A percentile compares a stretch with the other conserved stretches of the same genome.
Conservation (phyloP, 2,888 invertebrate species). For the Dione vanillae region DNA sequence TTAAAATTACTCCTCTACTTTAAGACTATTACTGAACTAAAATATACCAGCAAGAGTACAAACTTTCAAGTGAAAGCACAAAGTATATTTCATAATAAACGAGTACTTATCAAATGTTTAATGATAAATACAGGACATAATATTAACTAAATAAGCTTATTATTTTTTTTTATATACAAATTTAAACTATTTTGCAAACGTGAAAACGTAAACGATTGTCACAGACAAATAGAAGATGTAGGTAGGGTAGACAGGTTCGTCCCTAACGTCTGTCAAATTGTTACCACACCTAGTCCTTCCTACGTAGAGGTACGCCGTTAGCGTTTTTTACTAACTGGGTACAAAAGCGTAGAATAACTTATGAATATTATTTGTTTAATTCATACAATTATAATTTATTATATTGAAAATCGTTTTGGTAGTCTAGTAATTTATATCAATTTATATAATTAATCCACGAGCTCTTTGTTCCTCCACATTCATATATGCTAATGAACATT, state of each 20-base stretch:
- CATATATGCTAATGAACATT: constrained; percentile 3
- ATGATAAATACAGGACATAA: neutral
- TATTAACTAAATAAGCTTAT: neutral
- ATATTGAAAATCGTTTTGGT: neutral
- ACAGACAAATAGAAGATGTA: constrained; percentile 1
- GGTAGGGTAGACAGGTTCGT: neutral
- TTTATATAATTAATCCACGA: neutral
- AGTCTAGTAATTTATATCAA: too few species aligned
- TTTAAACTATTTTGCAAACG: neutral
- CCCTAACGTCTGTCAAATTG: constrained; percentile 14
- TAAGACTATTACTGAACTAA: neutral
- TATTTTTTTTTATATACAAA: neutral
- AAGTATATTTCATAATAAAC: too few species aligned
- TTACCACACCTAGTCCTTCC: neutral
- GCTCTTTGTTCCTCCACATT: neutral
- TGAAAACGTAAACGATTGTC: constrained; percentile 5
- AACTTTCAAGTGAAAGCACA: neutral
- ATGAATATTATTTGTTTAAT: too few species aligned
- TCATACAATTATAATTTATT: neutral
- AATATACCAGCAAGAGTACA: neutral
- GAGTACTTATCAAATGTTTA: neutral
- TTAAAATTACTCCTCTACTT: neutral
- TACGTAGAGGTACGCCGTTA: neutral
- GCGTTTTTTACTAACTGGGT: too few species aligned
- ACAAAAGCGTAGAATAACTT: too few species aligned